A percentile compares a stretch with the other conserved stretches of the same genome.
Conservation (phyloP, 2,888 invertebrate genomes). For the Parapristionchus giblindavisi region DNA sequence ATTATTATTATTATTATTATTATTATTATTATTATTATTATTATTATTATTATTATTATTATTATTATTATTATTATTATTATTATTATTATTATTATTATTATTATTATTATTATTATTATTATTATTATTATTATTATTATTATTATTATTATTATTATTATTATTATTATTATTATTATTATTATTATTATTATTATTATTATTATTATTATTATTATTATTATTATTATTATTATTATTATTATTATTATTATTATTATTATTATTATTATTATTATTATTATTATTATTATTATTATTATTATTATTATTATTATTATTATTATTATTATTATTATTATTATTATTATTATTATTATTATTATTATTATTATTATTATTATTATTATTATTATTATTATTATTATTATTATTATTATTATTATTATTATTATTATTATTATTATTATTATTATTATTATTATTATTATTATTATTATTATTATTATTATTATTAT, state of each 20-base stretch:
- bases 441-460: background rate
- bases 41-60: background rate
- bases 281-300: background rate
- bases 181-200: background rate
- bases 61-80: background rate
- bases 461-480: background rate
- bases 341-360: background rate
- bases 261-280: background rate
- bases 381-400: background rate
- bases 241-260: background rate
- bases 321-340: background rate
- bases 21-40: background rate
- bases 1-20: background rate
- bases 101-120: background rate
- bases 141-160: background rate
- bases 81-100: background rate
- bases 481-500: background rate
- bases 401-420: background rate
- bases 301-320: background rate
- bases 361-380: background rate
- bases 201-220: background rate
- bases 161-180: background rate
- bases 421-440: background rate
- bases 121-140: background rate
- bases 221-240: background rate